Conservation (phyloP, 35 echinoderm and acorn worm genomes). For the Lytechinus variegatus region DNA sequence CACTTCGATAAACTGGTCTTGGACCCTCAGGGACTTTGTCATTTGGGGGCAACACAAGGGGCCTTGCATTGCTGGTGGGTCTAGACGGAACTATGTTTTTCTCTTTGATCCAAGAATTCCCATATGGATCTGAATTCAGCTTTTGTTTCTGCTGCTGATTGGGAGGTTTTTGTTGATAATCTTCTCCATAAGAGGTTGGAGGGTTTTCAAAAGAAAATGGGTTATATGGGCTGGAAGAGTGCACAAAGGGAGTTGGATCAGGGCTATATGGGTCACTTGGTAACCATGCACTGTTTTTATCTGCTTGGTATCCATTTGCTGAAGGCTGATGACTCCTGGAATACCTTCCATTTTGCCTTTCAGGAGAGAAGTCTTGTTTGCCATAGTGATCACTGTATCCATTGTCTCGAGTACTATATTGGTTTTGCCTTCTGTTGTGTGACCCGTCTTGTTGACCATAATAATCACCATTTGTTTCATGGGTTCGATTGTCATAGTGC, state of each 20-base stretch:
- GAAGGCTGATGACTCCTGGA: not conserved
- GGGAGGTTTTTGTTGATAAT: not conserved
- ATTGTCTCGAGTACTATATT: not conserved
- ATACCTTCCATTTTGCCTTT: not conserved
- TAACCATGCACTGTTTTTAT: not conserved
- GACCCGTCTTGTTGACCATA: not conserved
- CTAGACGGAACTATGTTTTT: not conserved
- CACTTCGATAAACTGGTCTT: conserved; percentile 33
- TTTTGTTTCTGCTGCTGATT: conserved; percentile 12
- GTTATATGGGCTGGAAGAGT: not conserved
- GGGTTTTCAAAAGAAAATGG: not conserved
- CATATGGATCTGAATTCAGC: not conserved
- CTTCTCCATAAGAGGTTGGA: not conserved
- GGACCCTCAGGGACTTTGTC: conserved; percentile 22
- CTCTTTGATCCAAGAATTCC: not conserved
- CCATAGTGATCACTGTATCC: not conserved
- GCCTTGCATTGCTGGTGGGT: conserved; percentile 40
- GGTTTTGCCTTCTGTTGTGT: not conserved
- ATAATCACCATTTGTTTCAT: not conserved
- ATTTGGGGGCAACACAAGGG: not conserved
- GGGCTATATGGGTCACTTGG: not conserved
- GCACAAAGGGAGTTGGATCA: not conserved
- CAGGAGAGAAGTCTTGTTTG: not conserved
- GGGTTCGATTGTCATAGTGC: not conserved
- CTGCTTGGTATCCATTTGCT: not conserved